A percentile compares a stretch with the other conserved stretches of the same genome.
phyloP scores from a whole-genome alignment of 64 coral and sea anemone species.

The Anthopleura sola region DNA sequence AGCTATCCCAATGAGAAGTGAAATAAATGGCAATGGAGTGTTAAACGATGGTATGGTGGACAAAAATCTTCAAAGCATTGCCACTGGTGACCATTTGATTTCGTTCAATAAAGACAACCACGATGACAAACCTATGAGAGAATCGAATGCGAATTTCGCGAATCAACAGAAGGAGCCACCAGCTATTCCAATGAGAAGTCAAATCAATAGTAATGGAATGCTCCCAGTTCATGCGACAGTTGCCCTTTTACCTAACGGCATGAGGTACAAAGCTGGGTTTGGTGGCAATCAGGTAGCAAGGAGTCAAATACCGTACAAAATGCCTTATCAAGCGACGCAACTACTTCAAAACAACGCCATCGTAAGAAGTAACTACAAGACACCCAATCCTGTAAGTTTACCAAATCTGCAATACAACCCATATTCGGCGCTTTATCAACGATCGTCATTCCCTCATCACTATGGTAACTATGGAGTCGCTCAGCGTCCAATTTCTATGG shows the following conservation, averaged over 20 bases:
- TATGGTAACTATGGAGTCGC: background rate
- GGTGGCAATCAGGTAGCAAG: background rate
- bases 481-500: background rate
- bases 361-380: background rate
- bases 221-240: background rate
- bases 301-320: background rate
- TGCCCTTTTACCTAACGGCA: too few species aligned
- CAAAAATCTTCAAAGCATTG: background rate
- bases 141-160: background rate
- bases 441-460: background rate
- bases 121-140: too few species aligned
- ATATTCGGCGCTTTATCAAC: background rate
- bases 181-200: background rate
- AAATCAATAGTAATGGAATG: background rate
- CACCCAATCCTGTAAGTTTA: background rate
- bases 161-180: background rate
- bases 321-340: background rate
- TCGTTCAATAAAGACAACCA: too few species aligned
- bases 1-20: background rate
- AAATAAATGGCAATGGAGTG: background rate
- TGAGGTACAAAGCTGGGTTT: background rate
- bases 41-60: background rate
- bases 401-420: background rate
- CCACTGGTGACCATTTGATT: too few species aligned
- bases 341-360: background rate